Base-by-base conservation (phyloP, 1,140 invertebrate species). In the Aphelenchoides fujianensis region DNA sequence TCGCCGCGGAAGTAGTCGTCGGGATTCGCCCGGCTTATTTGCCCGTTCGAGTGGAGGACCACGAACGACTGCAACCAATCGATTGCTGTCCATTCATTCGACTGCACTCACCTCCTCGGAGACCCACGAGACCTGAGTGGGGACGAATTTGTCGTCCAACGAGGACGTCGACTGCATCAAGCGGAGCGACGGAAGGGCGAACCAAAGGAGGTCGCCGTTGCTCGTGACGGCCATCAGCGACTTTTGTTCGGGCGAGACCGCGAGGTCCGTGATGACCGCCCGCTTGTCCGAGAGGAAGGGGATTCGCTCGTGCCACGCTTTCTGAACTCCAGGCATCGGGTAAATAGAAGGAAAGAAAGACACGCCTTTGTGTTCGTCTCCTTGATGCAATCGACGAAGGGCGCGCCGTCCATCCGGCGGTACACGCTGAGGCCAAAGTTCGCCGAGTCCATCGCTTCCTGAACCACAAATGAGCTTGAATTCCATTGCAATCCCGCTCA, bases 231-330 rank as follows among this genome's bases (percentile, higher is more conserved):
- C 63, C n/a, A 66, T 32, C 31, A 66, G 32, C 12, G 63, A 19
- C 32, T 66, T 66, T 3, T 66, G 63, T 36, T 66, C 63, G 9
- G 63, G 63, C 7, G 63, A 66, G 1, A 66, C 34, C 31, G 37
- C 63, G 19, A 66, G 12, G n/a, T 19, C 37, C 16, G 32, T 66
- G 9, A 66, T 35, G 1, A 66, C 34, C 23, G 63, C 23, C 12
- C 32, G 16, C 32, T 66, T 66, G 28, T 66, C 32, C 1, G 63
- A 66, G 0, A 66, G 7, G 31, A 66, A 66, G 23, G 63, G 63
- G 53, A 66, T 66, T 30, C 36, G 31, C 31, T 66, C 63, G 36
- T 66, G 63, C 63, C 63, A 66, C 1, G 63, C 63, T 37, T 66
- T 66, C 63, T 66, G 3, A 66, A 66, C n/a, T 34, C 27, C 37